Base-by-base conservation (phyloP, 2,888 invertebrate genomes). In the Clunio marinus region DNA sequence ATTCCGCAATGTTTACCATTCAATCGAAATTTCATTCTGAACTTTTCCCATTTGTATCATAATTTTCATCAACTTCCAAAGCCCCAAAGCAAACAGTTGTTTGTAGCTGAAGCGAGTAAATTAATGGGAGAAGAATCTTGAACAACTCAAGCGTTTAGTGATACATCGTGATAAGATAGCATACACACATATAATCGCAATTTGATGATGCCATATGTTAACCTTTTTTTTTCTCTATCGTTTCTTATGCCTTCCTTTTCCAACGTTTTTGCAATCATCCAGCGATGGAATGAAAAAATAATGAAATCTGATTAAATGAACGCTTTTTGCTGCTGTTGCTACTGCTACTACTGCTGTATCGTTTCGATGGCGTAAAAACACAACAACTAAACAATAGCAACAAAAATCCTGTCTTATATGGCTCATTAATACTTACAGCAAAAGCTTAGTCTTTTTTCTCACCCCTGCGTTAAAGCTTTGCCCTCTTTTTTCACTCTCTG, bases 161-260 rank as follows among this genome's bases (percentile, higher is more conserved):
- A 66, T 66, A 66, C 66, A 66, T 66, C 35, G 66, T 46, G 66
- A 66, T 66, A 66, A 46, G 28, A 51, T 51, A 51, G 51, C 51
- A 17, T 13, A 51, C 51, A 45, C 46, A 35, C 66, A 66, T 35
- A 66, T 66, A 66, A 66, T 66, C 55, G 66, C 55, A 66, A 51
- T 66, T 66, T 66, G 66, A 66, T 66, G 66, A 66, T 66, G 55
- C 66, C 66, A 66, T 66, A 66, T 66, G 66, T 66, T 66, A 66
- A 66, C 66, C 66, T 66, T 66, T 66, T 66, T 66, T 20, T 7
- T 15, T 20, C n/a, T 59, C 7, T 51, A 17, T 57, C 32, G 27
- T 57, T 57, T n/a, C n/a, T n/a, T 10, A 57, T 51, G n/a, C 51
- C 3, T 7, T 7, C 5, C 4, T 32, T 32, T 27, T 13, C 25